Base-by-base conservation (phyloP, 2,797 vertebrate species). In the Anomalospiza imberbis region DNA sequence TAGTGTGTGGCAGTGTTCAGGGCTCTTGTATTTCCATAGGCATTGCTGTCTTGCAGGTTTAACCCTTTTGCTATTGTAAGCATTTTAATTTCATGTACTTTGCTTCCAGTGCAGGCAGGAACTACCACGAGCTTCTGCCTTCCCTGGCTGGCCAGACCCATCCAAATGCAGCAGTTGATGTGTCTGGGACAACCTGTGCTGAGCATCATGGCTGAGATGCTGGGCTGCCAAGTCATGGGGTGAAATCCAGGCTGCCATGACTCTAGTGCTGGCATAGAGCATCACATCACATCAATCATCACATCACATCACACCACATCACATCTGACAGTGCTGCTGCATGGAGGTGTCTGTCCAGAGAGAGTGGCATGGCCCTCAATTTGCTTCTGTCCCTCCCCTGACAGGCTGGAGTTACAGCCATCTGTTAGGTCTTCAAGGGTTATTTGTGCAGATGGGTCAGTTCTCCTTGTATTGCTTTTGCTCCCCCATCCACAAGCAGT, bases 291-390 rank as follows among this genome's bases (percentile, higher is more conserved):
- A 34, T 42, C 36, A 11, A 1, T 13, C 21, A 22, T 47, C 45
- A 47, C 66, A 34, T 42, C 36, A 10, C 1, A 1, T 15, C 0
- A 29, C n/a, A 40, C 40, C 40, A 40, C n/a, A 58, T 0, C 42
- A 40, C 42, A 58, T 0, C 42, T 80, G 60, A 10, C 0, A 0
- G 44, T 47, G 31, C 36, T 0, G 0, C 58, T 71, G 28, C 0
- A 0, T 1, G 2, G 19, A 13, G 8, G 1, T 12, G 38, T 31
- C 47, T 77, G 57, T 48, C 40, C 18, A 19, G 62, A 70, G 31
- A n/a, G 7, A 22, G 12, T 10, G 24, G 13, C 1, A 1, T 6
- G 24, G 12, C 25, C 3, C 13, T 2, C 1, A 32, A 26, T 7
- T 2, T 58, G 29, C 29, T 61, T 7, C 2, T 45, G 40, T 47